phyloP scores from a whole-genome alignment of 2,113 vertebrate genomes.

The Thamnophis sirtalis region DNA sequence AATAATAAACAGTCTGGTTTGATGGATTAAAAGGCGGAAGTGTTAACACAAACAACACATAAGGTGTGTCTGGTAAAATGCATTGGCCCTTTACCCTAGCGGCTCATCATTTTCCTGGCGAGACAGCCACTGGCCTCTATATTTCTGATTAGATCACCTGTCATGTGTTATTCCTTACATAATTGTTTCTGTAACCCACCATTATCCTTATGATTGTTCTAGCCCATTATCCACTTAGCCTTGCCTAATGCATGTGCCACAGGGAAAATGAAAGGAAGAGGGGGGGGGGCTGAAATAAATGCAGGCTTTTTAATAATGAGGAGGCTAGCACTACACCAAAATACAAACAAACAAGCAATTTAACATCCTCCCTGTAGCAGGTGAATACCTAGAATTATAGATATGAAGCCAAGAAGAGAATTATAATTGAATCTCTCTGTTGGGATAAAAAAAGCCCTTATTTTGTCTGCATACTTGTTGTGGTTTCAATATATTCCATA shows the following conservation, averaged over 20 bases:
- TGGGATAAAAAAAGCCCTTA: not conserved
- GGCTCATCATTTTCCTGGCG: conserved; percentile 55
- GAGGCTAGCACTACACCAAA: conserved; percentile 39
- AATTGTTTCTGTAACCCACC: conserved; percentile 67
- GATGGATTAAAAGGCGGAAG: not conserved
- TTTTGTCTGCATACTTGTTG: not conserved
- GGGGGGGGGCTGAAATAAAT: conserved; percentile 22
- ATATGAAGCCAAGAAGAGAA: conserved; percentile 14
- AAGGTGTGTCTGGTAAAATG: conserved; percentile 39
- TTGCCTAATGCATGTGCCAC: conserved; percentile 44
- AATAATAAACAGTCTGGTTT: conserved; percentile 39
- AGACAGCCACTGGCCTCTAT: conserved; percentile 59
- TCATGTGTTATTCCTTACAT: conserved; percentile 62
- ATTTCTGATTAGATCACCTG: conserved; percentile 64
- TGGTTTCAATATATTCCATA: not conserved
- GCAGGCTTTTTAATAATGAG: conserved; percentile 27
- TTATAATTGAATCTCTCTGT: not conserved
- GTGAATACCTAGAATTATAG: conserved; percentile 12
- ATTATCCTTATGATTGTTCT: conserved; percentile 64
- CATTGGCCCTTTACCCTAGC: conserved; percentile 61
- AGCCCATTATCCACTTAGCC: conserved; percentile 61
- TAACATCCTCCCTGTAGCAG: not conserved
- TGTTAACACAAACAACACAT: not conserved
- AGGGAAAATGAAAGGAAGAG: conserved; percentile 29
- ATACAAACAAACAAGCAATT: conserved; percentile 37